phyloP scores from a whole-genome alignment of 2,797 vertebrate genomes.

The Gorsachius magnificus region DNA sequence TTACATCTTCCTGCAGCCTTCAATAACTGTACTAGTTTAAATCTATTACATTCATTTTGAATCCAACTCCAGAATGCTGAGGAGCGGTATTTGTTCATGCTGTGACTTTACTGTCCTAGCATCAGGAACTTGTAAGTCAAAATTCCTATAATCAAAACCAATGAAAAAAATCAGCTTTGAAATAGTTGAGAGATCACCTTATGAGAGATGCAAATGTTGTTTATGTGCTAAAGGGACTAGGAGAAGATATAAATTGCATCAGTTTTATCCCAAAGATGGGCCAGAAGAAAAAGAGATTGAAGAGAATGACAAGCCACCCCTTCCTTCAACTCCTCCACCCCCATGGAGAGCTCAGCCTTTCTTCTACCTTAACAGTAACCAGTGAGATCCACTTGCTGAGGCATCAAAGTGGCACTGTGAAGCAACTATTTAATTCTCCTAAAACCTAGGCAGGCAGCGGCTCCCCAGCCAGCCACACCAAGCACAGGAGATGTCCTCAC shows the following conservation, averaged over 20 bases:
- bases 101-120: neutral
- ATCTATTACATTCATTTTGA: neutral
- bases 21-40: neutral
- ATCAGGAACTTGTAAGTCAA: neutral
- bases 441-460: neutral
- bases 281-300: neutral
- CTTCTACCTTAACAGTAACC: neutral
- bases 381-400: neutral
- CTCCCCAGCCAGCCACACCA: neutral
- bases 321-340: neutral
- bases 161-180: neutral
- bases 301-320: neutral
- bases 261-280: neutral
- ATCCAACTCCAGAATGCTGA: neutral
- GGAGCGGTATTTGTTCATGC: neutral
- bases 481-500: neutral
- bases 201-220: neutral
- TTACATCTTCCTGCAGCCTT: neutral
- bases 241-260: neutral
- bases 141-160: neutral
- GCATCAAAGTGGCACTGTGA: neutral
- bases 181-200: neutral
- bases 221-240: neutral
- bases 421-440: neutral
- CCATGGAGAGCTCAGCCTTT: neutral